These are phyloP conservation scores for Paramormyrops kingsleyae DNA, from an alignment of 2,113 vertebrate species.

Conservation along the genomic window DNA sequence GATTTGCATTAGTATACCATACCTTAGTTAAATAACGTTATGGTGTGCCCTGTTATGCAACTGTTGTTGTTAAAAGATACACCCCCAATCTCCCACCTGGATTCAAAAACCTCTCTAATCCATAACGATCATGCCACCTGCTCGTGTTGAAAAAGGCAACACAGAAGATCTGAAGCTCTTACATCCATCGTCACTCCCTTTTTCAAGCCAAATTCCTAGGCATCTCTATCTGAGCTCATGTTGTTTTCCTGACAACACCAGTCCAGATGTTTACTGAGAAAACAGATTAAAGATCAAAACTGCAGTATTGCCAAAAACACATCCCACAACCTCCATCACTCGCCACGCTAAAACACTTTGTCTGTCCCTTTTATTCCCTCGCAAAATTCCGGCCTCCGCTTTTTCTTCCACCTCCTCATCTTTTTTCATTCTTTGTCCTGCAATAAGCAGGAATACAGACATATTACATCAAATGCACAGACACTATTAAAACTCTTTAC, in stretches of 20 bases:
- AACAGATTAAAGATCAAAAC: not conserved
- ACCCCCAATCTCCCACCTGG: not conserved
- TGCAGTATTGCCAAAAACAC: not conserved
- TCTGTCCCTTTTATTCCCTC: not conserved
- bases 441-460: not conserved
- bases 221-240: constrained; percentile 51
- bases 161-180: not conserved
- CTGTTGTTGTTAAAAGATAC: not conserved
- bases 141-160: not conserved
- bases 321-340: not conserved
- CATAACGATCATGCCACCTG: not conserved
- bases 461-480: not conserved
- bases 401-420: not conserved
- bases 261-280: constrained; percentile 55
- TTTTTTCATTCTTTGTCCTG: not conserved
- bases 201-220: not conserved
- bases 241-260: constrained; percentile 58
- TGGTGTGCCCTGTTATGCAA: not conserved
- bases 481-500: not conserved
- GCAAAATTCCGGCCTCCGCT: not conserved
- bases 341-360: not conserved
- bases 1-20: not conserved
- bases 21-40: not conserved
- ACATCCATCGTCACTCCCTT: not conserved
- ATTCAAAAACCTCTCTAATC: not conserved